Evolutionary conservation across 2,113 vertebrate species (phyloP).

Genomic region (Cheirogaleus medius): DNA sequence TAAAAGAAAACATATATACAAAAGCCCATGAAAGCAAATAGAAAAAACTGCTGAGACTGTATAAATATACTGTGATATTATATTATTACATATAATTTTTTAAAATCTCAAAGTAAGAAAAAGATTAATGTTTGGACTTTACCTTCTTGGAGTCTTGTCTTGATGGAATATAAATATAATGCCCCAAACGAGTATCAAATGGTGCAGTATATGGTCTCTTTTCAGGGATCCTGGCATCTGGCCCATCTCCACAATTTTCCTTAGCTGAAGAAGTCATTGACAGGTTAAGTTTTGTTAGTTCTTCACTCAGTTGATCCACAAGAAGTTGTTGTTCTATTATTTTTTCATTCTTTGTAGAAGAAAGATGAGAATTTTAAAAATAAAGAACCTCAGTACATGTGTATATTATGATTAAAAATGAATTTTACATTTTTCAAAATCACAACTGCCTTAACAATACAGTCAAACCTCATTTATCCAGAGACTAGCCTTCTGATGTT

Average conservation of each 20-base stretch:
- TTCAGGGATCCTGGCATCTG: conserved; percentile 45
- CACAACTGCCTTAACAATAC: not conserved
- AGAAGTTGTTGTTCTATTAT: conserved; percentile 92
- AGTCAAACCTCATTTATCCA: not conserved
- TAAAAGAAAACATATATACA: not conserved
- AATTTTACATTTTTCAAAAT: conserved; percentile 25
- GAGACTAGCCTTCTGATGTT: not conserved
- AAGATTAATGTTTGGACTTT: conserved; percentile 24
- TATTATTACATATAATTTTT: not conserved
- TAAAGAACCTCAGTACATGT: not conserved
- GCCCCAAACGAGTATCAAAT: conserved; percentile 74
- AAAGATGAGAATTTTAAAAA: conserved; percentile 58
- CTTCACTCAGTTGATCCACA: conserved; percentile 86
- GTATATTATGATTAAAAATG: conserved; percentile 11
- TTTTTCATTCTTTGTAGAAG: conserved; percentile 88
- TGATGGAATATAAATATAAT: conserved; percentile 64
- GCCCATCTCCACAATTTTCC: conserved; percentile 68
- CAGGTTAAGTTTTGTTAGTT: conserved; percentile 78
- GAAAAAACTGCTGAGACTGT: not conserved
- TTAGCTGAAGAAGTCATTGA: conserved; percentile 67
- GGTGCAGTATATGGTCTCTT: conserved; percentile 88
- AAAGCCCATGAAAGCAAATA: conserved; percentile 39
- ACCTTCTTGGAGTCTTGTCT: conserved; percentile 85
- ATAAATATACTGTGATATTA: not conserved
- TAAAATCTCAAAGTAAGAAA: conserved; percentile 8